Conservation (phyloP, 1,140 invertebrate genomes). For the Euwallacea fornicatus region DNA sequence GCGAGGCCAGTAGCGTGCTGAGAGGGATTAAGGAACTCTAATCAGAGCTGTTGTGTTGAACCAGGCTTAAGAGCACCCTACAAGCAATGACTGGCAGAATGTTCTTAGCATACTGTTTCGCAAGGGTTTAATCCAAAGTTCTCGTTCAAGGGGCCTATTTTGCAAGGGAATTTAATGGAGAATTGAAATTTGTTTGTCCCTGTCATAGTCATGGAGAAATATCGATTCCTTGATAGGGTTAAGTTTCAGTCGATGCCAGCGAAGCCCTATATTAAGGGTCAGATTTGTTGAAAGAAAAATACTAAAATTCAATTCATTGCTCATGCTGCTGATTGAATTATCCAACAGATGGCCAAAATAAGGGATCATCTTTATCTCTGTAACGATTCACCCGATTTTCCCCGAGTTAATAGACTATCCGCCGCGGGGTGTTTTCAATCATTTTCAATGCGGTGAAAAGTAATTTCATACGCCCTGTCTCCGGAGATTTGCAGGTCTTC, state of each 20-base stretch:
- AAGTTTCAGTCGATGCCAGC: constrained; percentile 24
- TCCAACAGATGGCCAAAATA: constrained; percentile 43
- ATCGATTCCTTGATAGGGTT: constrained; percentile 16
- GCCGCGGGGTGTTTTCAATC: constrained; percentile 35
- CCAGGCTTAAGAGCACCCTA: constrained; percentile 35
- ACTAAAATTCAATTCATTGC: too few species aligned
- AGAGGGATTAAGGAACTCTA: constrained; percentile 47
- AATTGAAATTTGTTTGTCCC: neutral
- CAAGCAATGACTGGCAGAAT: constrained; percentile 30
- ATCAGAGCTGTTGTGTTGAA: constrained; percentile 46
- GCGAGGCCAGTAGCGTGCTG: constrained; percentile 49
- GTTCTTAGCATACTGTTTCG: constrained; percentile 19
- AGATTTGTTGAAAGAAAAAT: neutral
- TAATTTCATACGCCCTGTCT: constrained; percentile 42
- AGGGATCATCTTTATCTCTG: constrained; percentile 32
- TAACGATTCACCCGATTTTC: constrained; percentile 34
- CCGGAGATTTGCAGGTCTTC: constrained; percentile 24
- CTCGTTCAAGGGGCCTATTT: neutral
- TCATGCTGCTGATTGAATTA: constrained; percentile 38
- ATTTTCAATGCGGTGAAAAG: constrained; percentile 41
- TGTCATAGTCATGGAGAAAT: neutral
- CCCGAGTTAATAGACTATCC: constrained; percentile 26
- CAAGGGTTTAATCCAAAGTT: neutral
- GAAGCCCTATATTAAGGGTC: constrained; percentile 13
- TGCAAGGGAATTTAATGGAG: neutral